These are phyloP conservation scores for Lithophane semibrunnea DNA, from an alignment of 2,888 invertebrate genomes.

Conservation along the genomic window DNA sequence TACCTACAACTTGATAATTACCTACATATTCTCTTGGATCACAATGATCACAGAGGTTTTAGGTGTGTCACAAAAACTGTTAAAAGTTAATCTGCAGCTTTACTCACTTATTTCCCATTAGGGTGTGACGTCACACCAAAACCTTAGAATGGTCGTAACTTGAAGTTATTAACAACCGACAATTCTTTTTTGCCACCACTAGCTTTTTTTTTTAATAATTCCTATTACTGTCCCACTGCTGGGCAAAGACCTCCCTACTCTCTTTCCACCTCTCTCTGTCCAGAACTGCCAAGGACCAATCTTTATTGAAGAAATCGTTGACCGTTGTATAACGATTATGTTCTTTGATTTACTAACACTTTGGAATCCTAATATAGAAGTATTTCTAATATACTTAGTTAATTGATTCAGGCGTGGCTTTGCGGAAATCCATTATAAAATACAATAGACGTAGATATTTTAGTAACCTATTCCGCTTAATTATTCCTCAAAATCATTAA, in stretches of 20 bases:
- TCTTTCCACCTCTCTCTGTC: too few species aligned
- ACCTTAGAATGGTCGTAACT: not conserved
- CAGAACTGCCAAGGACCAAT: too few species aligned
- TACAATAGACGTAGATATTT: too few species aligned
- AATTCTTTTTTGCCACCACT: slow-evolving; percentile 13
- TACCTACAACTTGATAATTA: not conserved
- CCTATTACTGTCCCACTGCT: too few species aligned
- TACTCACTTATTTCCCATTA: slow-evolving; percentile 6
- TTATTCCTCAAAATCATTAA: too few species aligned
- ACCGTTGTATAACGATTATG: not conserved
- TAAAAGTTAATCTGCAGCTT: not conserved
- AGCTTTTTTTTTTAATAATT: too few species aligned
- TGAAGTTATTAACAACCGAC: not conserved
- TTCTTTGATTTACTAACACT: not conserved
- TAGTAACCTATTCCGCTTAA: too few species aligned
- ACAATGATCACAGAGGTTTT: not conserved
- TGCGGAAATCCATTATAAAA: too few species aligned
- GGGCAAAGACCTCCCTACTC: too few species aligned
- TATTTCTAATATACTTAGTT: too few species aligned
- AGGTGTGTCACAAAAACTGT: not conserved
- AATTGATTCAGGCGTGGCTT: too few species aligned
- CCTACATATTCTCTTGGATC: not conserved
- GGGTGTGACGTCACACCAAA: not conserved
- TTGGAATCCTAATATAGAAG: not conserved
- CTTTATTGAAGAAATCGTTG: too few species aligned